Evolutionary conservation across 2,113 vertebrate species (phyloP), one percentile per base, ranked within the genome.

Genomic region (Scartelaos histophorus): DNA sequence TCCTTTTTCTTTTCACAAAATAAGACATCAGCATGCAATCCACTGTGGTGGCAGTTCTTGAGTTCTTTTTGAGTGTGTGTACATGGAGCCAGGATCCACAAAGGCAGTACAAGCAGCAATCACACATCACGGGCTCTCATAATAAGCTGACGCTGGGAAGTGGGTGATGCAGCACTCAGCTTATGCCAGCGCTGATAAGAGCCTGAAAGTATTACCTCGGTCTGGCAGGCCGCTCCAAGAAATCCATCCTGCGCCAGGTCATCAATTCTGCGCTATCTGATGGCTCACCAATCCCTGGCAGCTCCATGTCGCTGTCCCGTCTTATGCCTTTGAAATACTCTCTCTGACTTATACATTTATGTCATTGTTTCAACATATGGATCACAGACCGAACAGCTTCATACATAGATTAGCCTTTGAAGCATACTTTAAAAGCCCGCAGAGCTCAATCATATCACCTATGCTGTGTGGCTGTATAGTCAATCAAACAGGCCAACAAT

Each of bases 241-340:
- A 91, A 93, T 91, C 90, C 90, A 91, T 90, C 89, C 89, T 91
- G 90, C 92, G 92, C 92, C 90, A 89, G 89, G 89, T 92, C 91
- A 92, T 92, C 93, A 93, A 92, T 93, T 93, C 89, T 87, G 87
- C 87, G 87, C 91, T 92, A 93, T 93, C 90, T 92, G 91, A 93
- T 92, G 85, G 90, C 91, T 91, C 88, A 91, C 90, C 88, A 87
- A 89, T 92, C 88, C 87, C 88, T 88, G 88, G 90, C 85, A 92
- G 89, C 85, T 86, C 85, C 81, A 83, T 90, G 90, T 90, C 82
- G 87, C 85, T 80, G 82, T 89, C 80, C 86, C 85, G 87, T 82
- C 85, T 85, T 82, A 80, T 84, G 76, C 87, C 82, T 87, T 92
- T 89, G 84, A 92, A 90, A 87, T 88, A 85, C 86, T 86, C 88